A percentile compares a stretch with the other conserved stretches of the same genome.
Conservation (phyloP, 2,888 invertebrate genomes). For the Drosophila cognata region DNA sequence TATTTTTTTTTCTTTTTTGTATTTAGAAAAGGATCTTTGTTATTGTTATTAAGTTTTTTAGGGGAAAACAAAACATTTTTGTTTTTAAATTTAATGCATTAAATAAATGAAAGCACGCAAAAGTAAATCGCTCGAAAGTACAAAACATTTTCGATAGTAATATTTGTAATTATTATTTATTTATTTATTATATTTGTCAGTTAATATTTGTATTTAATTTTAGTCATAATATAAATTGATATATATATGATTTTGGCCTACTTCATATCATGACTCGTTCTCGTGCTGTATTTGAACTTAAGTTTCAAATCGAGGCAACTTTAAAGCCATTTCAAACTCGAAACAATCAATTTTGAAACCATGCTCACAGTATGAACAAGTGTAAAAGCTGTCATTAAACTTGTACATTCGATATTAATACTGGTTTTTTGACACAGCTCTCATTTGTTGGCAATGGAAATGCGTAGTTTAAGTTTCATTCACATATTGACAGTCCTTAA, state of each 20-base stretch:
- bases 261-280: neutral
- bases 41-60: neutral
- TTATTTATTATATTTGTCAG: too few species aligned
- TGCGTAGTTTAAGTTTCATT: neutral
- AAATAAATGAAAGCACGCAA: neutral
- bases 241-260: neutral
- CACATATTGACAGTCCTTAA: conserved; percentile 19
- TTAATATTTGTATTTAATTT: neutral
- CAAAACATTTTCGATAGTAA: neutral
- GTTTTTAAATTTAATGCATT: neutral
- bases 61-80: neutral
- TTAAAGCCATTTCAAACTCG: neutral
- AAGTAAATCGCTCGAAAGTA: neutral
- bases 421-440: neutral
- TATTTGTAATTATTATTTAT: neutral
- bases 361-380: neutral
- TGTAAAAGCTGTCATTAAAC: neutral
- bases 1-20: neutral
- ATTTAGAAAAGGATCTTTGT: neutral
- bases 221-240: neutral
- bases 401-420: neutral
- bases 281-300: neutral
- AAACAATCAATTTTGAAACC: neutral
- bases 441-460: neutral
- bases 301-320: neutral